Conservation (phyloP, 1,140 invertebrate genomes). For the Leptopilina boulardi region DNA sequence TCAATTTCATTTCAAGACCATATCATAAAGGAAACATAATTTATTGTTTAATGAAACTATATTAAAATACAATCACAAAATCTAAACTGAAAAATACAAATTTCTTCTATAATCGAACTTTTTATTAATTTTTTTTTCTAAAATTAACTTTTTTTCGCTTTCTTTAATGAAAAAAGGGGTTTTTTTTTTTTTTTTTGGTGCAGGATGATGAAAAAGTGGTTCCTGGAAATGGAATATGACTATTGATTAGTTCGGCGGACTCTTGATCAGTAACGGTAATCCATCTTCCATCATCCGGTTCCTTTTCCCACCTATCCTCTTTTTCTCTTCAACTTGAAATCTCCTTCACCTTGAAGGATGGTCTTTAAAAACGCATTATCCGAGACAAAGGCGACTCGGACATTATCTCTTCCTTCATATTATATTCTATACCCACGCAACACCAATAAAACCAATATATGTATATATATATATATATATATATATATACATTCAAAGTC, state of each 20-base stretch:
- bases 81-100: too few species aligned
- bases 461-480: too few species aligned
- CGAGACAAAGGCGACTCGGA: conserved; percentile 41
- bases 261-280: conserved; percentile 57
- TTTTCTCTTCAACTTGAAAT: background rate
- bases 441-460: conserved; percentile 60
- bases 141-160: background rate
- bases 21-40: background rate
- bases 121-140: too few species aligned
- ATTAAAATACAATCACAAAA: too few species aligned
- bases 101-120: too few species aligned
- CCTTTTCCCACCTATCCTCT: conserved; percentile 56
- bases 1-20: background rate
- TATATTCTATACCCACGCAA: conserved; percentile 21
- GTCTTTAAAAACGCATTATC: conserved; percentile 64
- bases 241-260: conserved; percentile 60
- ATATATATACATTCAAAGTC: conserved; percentile 52
- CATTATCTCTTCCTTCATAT: conserved; percentile 45
- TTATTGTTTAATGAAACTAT: background rate
- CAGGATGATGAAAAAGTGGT: background rate
- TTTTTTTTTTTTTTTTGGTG: background rate
- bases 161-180: background rate
- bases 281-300: conserved; percentile 58
- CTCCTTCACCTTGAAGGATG: conserved; percentile 52
- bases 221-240: conserved; percentile 36